Conservation (phyloP, 1,140 invertebrate species). For the Oscheius sp. region DNA sequence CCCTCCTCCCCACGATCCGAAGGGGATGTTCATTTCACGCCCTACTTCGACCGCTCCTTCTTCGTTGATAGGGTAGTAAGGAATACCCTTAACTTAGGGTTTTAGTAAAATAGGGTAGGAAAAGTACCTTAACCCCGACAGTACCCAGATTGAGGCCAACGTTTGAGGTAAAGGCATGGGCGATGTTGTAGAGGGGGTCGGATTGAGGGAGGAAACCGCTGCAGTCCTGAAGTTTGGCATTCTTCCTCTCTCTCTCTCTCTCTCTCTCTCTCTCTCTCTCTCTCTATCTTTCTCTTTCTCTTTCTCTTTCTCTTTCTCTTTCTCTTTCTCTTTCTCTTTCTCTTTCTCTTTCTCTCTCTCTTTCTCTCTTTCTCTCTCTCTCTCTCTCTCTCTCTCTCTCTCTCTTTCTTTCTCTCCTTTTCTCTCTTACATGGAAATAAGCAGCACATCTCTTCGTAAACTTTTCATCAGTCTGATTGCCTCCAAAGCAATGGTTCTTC, state of each 20-base stretch:
- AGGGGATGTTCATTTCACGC: slow-evolving; percentile 29
- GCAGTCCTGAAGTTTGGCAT: slow-evolving; percentile 26
- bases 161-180: slow-evolving; percentile 29
- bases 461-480: slow-evolving; percentile 17
- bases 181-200: slow-evolving; percentile 33
- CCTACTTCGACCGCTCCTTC: slow-evolving; percentile 41
- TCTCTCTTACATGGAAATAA: slow-evolving; percentile 25
- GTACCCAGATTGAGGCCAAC: slow-evolving; percentile 38
- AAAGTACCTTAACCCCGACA: background rate
- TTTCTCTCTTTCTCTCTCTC: too few relatives aligned
- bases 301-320: too few relatives aligned
- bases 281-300: too few relatives aligned
- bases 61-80: slow-evolving; percentile 44
- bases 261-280: too few relatives aligned
- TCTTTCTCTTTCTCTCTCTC: too few relatives aligned
- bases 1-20: slow-evolving; percentile 43
- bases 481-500: slow-evolving; percentile 24
- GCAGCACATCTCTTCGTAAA: slow-evolving; percentile 15
- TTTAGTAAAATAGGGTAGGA: background rate
- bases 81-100: slow-evolving; percentile 32
- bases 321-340: too few relatives aligned
- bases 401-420: background rate
- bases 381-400: background rate
- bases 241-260: too few relatives aligned
- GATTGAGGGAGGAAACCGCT: slow-evolving; percentile 26